phyloP scores from a whole-genome alignment of 2,888 invertebrate species.

The Melipona bicolor region DNA sequence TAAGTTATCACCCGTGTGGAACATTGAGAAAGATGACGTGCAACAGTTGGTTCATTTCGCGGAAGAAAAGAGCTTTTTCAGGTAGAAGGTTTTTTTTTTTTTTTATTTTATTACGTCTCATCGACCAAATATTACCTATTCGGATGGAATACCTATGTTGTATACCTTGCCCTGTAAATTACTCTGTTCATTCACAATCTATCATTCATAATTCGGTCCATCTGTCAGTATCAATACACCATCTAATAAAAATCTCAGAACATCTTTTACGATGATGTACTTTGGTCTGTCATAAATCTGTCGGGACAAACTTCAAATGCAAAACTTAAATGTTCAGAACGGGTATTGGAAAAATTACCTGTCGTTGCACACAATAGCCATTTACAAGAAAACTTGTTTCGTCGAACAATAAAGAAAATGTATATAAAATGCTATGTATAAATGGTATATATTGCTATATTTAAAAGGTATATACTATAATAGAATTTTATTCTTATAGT shows the following conservation, averaged over 20 bases:
- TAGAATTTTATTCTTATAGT: constrained; percentile 48
- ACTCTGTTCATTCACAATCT: neutral
- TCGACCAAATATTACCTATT: neutral
- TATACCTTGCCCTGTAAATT: neutral
- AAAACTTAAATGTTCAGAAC: neutral
- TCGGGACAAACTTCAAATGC: neutral
- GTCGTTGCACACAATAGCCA: neutral
- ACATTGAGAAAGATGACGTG: constrained; percentile 75
- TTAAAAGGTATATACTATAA: neutral
- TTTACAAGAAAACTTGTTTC: neutral
- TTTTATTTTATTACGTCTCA: too few species aligned
- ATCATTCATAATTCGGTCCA: neutral
- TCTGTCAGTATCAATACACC: too few species aligned
- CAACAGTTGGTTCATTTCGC: constrained; percentile 74
- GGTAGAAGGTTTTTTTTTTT: constrained; percentile 57
- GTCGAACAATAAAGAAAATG: neutral
- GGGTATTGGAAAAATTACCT: constrained; percentile 15
- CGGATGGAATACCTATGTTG: neutral
- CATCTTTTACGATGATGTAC: constrained; percentile 9
- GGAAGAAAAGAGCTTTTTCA: constrained; percentile 75
- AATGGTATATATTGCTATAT: too few species aligned
- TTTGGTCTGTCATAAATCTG: neutral
- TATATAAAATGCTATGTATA: neutral
- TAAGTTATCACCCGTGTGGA: constrained; percentile 77
- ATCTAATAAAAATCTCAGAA: neutral